Base-by-base conservation (phyloP, 1,140 invertebrate genomes). In the Metaphire vulgaris region DNA sequence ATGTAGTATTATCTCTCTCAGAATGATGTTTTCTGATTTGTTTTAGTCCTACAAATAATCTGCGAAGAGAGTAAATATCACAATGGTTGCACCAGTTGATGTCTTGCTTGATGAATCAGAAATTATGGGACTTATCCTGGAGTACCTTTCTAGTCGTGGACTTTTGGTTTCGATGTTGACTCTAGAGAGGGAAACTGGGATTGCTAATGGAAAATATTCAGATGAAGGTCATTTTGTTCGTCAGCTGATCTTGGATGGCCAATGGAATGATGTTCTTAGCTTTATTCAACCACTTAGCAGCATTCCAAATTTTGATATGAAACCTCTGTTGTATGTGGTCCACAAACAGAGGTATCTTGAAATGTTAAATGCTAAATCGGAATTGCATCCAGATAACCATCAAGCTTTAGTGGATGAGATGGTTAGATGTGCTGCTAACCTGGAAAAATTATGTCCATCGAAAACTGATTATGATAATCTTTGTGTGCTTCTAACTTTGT, bases 191-290 rank as follows among this genome's bases (percentile, higher is more conserved):
- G 96, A 99, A 87, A 95, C 95, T 0, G 96, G 96, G 16, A 91
- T 98, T 30, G 96, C 98, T 82, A 99, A 98, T 87, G 95, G 90
- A 28, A 90, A 82, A 87, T 94, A 87, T 91, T 92, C 89, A 87
- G 95, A 97, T 84, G 97, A 98, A 85, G 90, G 96, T 0, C 88
- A 98, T 0, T 98, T 98, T 84, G 88, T 98, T 1, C 89, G 97
- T 16, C 95, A 87, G 79, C 82, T 98, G 14, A 96, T 98, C 79
- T 89, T 98, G 16, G 96, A 98, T 86, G 97, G 97, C 30, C 95
- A 98, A 87, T 98, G 96, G 96, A 96, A 98, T 86, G 95, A 98
- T 86, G 95, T 93, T 0, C 87, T 97, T 26, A 94, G 97, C 82
- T 99, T 98, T 85, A 92, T 98, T 72, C 94, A 98, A 86, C 96